Percentiles rank a stretch among this genome's conserved stretches.
These are phyloP conservation scores for Poecile atricapillus DNA, from an alignment of 2,113 vertebrate genomes.

Conservation along the genomic window DNA sequence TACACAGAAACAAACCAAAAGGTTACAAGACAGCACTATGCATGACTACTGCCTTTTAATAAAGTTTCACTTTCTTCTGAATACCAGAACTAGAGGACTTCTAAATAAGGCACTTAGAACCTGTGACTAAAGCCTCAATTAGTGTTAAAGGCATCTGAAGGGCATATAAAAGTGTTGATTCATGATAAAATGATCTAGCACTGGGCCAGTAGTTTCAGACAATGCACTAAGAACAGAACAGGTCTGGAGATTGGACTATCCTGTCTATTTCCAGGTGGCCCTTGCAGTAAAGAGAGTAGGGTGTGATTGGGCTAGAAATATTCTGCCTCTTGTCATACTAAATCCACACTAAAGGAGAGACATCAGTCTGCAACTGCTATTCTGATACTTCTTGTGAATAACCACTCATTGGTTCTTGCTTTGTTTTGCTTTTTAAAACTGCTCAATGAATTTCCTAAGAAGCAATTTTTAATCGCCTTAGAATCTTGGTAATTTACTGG, in stretches of 20 bases:
- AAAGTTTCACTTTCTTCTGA: background rate
- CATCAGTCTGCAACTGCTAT: background rate
- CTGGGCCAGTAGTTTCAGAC: background rate
- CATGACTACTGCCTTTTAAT: background rate
- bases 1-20: background rate
- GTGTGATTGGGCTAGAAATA: fast-evolving
- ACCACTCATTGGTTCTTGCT: fast-evolving
- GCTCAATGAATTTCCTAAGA: background rate
- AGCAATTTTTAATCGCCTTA: background rate
- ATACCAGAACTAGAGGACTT: background rate
- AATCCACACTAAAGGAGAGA: background rate
- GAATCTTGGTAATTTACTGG: background rate
- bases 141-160: background rate
- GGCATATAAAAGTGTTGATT: background rate
- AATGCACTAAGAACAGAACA: background rate
- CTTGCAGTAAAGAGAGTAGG: background rate
- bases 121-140: background rate
- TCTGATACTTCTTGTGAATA: background rate
- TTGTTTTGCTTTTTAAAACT: background rate
- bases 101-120: background rate
- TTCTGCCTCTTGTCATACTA: background rate
- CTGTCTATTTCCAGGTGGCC: background rate
- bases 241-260: background rate
- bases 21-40: background rate
- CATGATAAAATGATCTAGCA: background rate